Evolutionary conservation across 2,888 invertebrate genomes (phyloP), one percentile per base, ranked within the genome.

Genomic region (Melangyna quadrimaculata): DNA sequence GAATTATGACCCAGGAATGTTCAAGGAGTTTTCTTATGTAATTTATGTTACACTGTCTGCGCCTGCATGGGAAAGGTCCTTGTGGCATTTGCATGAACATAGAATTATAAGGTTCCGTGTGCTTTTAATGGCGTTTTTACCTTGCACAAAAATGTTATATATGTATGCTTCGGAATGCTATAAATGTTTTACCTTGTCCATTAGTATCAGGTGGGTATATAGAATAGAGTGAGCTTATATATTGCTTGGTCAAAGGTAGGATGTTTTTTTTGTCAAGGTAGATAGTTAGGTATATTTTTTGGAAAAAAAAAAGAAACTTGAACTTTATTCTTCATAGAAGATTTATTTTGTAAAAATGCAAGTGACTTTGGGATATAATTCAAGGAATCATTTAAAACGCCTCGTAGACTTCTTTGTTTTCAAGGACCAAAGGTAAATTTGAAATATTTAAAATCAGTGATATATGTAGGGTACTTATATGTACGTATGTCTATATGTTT

Each of bases 171-270:
- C 1, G 65, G 65, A 65, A 65, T 65, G 65, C 65, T 65, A 65
- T 65, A 65, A 65, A 65, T 65, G 65, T 65, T 65, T 65, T 45
- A 65, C 45, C 65, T 45, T 65, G 65, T 65, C 65, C 65, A 65
- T 65, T 65, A 65, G 65, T 48, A 65, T 22, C 12, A 14, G 24
- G 22, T 22, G 19, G 22, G 10, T 45, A 17, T 45, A 45, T 22
- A 22, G 4, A 22, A 45, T 22, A 22, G 4, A 22, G 17, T 24
- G 22, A 24, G 48, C 51, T 57, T n/a, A 57, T 57, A 35, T 17
- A n/a, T 14, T 43, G 27, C 7, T 61, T 43, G 63, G 40, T 43
- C 63, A 63, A 40, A 43, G 40, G 63, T 24, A 24, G n/a, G 24
- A n/a, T 24, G 10, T 17, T 43, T 63, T 40, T 43, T 35, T 14